phyloP scores from a whole-genome alignment of 1,140 invertebrate species.

The Cydia fagiglandana region DNA sequence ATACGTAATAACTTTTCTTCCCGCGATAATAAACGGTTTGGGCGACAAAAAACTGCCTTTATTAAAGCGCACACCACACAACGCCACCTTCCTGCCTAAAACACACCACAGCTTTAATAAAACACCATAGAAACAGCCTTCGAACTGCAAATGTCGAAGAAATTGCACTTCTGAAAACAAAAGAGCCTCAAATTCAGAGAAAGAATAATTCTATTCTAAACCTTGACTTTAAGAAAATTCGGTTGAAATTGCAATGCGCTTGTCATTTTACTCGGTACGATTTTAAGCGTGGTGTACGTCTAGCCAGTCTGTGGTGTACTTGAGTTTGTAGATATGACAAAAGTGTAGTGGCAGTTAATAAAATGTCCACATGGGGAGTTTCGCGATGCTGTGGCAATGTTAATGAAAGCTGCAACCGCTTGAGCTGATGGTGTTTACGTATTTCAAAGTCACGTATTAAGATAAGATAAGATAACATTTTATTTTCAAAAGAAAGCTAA shows the following conservation, averaged over 20 bases:
- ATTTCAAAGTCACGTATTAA: neutral
- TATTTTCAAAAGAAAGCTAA: no score
- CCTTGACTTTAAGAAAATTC: neutral
- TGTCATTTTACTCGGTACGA: neutral
- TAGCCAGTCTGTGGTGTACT: neutral
- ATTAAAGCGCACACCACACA: constrained; percentile 8
- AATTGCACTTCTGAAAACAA: neutral
- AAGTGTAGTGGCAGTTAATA: constrained; percentile 20
- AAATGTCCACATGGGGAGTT: constrained; percentile 24
- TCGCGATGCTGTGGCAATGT: constrained; percentile 10
- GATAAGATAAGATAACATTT: no score
- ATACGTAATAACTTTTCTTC: constrained; percentile 21
- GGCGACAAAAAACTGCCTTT: constrained; percentile 27
- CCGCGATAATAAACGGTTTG: constrained; percentile 8
- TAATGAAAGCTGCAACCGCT: constrained; percentile 9
- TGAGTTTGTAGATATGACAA: constrained; percentile 11
- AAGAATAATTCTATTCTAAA: neutral
- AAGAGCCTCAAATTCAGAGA: neutral
- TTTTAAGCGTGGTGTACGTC: neutral
- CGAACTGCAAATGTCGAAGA: neutral
- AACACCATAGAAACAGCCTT: neutral
- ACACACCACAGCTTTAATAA: neutral
- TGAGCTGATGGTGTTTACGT: constrained; percentile 14
- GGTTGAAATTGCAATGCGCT: neutral
- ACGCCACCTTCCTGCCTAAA: neutral